Percentiles rank a stretch among this genome's conserved stretches.
Conservation (phyloP, 2,797 vertebrate genomes). For the Pantherophis alleghaniensis region DNA sequence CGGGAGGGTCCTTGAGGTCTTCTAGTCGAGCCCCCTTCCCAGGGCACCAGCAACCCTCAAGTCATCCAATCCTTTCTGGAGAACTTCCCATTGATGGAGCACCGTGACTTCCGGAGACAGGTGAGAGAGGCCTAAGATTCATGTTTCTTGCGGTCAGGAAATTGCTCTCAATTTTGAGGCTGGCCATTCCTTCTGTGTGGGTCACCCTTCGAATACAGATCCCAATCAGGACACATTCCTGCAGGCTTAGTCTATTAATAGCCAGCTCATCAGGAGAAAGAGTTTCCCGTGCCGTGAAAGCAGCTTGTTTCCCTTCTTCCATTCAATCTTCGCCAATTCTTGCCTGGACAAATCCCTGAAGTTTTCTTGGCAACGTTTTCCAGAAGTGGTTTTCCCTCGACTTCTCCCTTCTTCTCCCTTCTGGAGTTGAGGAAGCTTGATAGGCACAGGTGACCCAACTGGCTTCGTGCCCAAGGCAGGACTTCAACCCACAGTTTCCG, state of each 20-base stretch:
- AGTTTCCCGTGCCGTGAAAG: background rate
- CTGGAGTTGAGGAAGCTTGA: too few species aligned
- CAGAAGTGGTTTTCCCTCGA: too few species aligned
- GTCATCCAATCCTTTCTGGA: background rate
- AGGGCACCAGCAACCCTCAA: background rate
- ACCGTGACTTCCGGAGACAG: background rate
- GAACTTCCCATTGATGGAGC: background rate
- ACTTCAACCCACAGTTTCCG: too few species aligned
- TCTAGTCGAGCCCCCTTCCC: background rate
- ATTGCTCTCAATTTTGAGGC: background rate
- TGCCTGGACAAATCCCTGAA: too few species aligned
- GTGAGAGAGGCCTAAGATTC: too few species aligned
- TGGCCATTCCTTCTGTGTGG: background rate
- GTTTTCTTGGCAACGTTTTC: too few species aligned
- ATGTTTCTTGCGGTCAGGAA: background rate
- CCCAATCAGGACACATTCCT: background rate
- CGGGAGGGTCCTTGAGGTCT: background rate
- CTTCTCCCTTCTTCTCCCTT: too few species aligned
- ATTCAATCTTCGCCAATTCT: too few species aligned
- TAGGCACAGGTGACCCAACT: too few species aligned
- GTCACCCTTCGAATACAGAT: background rate
- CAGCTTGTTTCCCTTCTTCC: too few species aligned
- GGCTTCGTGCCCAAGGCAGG: too few species aligned
- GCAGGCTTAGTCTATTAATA: background rate
- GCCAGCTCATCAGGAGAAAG: background rate